These are phyloP conservation scores for Spizella passerina DNA, from an alignment of 2,797 vertebrate genomes.

Conservation along the genomic window DNA sequence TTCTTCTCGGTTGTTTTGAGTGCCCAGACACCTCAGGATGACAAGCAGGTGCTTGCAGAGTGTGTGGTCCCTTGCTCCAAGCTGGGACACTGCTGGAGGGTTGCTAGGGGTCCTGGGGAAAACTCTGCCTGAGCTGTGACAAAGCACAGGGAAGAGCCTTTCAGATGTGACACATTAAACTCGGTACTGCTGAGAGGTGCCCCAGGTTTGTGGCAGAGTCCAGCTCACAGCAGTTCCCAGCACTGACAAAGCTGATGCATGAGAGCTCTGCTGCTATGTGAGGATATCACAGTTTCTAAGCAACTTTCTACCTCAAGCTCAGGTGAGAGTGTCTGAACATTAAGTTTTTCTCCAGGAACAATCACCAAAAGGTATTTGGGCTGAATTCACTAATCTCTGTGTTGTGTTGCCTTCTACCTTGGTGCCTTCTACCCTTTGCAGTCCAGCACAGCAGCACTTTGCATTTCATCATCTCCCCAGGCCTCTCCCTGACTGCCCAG, in stretches of 20 bases:
- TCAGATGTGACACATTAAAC: not conserved
- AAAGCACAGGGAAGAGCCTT: not conserved
- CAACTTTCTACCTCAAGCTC: not conserved
- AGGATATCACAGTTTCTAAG: not conserved
- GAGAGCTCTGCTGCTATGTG: not conserved
- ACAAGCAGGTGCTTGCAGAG: conserved; percentile 9
- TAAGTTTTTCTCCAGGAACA: not conserved
- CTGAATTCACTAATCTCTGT: not conserved
- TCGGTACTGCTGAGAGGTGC: not conserved
- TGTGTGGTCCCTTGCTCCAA: not conserved
- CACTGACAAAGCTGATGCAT: not conserved
- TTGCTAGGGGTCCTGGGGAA: not conserved
- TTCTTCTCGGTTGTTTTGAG: not conserved
- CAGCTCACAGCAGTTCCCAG: not conserved
- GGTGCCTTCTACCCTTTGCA: not conserved
- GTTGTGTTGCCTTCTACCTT: not conserved
- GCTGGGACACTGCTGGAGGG: not conserved
- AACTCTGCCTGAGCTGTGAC: not conserved
- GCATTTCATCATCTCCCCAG: not conserved
- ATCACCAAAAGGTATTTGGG: not conserved
- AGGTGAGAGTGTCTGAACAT: not conserved
- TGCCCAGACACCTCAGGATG: not conserved
- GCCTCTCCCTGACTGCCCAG: not conserved
- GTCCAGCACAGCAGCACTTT: not conserved
- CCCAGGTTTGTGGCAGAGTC: not conserved